Evolutionary conservation across 2,797 vertebrate species (phyloP), one percentile per base, ranked within the genome.

Genomic region (Clarias laeviceps): DNA sequence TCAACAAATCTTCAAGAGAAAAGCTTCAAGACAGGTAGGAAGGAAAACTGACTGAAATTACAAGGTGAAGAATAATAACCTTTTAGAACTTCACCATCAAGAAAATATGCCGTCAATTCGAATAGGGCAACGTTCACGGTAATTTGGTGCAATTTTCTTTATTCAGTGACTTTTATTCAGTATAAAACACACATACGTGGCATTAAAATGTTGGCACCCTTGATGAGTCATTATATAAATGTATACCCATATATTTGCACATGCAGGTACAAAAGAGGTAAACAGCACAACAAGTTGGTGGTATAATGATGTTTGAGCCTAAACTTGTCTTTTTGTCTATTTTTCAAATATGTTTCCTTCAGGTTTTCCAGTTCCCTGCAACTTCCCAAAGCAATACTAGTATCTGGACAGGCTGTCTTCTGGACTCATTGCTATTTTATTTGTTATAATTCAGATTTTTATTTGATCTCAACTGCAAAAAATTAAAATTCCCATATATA

Each of bases 41-140:
- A 66, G 22, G 32, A 50, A 40, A 85, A 34, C 45, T 82, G 80
- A 64, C 70, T 59, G 80, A 86, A 86, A 86, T 86, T 82, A 82
- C 80, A 68, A 82, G 85, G 80, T 69, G 56, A 66, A 34, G 62
- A 22, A 59, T 82, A 68, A 82, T 86, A 50, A 69, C 45, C 18
- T 77, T 54, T 69, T 69, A 68, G 65, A 34, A 12, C 50, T 15
- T 74, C 45, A 50, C 45, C n/a, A 18, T 66, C 68, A 68, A 76
- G 70, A 15, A 86, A 59, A 65, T 76, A 66, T 81, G 15, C 69
- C n/a, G 1, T 40, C 34, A 32, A 32, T 72, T 50, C 66, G 2
- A 80, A 64, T 34, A 54, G 18, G 45, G 12, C 29, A 34, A 34
- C 5, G 14, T n/a, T 34, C 29, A 9, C 8, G 1, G 66, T 57